Conservation (phyloP, 1,140 invertebrate species). For the Pentalonia nigronervosa region DNA sequence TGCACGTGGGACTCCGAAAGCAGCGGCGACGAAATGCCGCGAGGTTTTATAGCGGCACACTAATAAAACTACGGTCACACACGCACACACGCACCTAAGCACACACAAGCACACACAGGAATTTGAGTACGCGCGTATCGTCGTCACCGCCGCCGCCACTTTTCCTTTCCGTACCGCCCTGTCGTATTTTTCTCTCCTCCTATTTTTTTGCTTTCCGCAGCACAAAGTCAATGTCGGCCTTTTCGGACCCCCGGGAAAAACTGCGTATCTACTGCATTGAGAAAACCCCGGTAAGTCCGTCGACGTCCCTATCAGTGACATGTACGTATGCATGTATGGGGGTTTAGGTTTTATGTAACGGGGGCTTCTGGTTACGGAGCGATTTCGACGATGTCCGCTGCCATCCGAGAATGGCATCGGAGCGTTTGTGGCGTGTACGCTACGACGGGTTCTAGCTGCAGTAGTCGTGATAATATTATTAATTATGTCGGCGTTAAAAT, state of each 20-base stretch:
- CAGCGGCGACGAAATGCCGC: background rate
- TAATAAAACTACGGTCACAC: background rate
- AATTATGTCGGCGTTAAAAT: background rate
- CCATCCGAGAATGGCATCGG: background rate
- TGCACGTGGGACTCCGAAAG: background rate
- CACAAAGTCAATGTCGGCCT: constrained; percentile 1
- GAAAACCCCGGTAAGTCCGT: background rate
- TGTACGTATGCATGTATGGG: too few relatives aligned
- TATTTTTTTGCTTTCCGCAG: background rate
- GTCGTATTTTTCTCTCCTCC: background rate
- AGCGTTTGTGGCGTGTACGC: background rate
- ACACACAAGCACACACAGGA: background rate
- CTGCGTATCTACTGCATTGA: background rate
- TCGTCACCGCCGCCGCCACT: background rate
- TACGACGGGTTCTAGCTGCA: background rate
- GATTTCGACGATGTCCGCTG: background rate
- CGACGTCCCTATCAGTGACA: too few relatives aligned
- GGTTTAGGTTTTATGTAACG: background rate
- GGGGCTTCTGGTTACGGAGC: rapidly evolving
- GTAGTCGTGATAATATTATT: background rate
- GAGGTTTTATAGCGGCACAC: background rate
- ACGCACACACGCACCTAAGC: background rate
- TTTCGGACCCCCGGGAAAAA: background rate
- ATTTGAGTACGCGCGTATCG: background rate
- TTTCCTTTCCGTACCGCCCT: background rate